Evolutionary conservation across 2,888 invertebrate genomes (phyloP).

Genomic region (Microplitis deprimator): DNA sequence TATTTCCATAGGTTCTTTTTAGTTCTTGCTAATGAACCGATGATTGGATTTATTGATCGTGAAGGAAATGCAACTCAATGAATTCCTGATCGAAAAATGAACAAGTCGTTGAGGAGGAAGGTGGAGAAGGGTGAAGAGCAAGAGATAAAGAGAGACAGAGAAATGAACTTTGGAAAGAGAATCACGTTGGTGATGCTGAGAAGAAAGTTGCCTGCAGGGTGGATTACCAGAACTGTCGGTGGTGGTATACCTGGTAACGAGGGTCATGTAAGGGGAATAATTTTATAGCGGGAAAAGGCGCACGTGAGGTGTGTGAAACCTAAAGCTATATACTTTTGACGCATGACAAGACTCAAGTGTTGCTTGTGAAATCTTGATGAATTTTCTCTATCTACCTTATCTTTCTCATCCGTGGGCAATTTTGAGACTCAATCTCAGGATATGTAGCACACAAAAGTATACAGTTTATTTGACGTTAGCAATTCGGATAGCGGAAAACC

Average conservation of each 20-base stretch:
- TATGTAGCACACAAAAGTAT: slow-evolving; percentile 2
- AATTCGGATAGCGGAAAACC: not conserved
- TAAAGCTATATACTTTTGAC: slow-evolving; percentile 6
- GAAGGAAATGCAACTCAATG: slow-evolving; percentile 1
- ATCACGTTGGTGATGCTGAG: not conserved
- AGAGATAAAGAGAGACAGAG: not conserved
- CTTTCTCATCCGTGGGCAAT: slow-evolving; percentile 12
- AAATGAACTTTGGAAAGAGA: slow-evolving; percentile 17
- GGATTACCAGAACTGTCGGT: slow-evolving; percentile 31
- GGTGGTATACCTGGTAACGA: slow-evolving; percentile 46
- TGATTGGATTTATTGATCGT: slow-evolving; percentile 17
- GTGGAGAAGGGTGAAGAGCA: not conserved
- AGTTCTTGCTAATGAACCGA: not conserved
- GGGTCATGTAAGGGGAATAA: slow-evolving; percentile 50
- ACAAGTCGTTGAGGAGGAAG: slow-evolving; percentile 3
- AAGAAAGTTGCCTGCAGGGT: slow-evolving; percentile 26
- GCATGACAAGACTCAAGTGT: slow-evolving; percentile 23
- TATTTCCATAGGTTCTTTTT: not conserved
- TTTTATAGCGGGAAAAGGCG: slow-evolving; percentile 55
- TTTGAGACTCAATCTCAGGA: slow-evolving; percentile 14
- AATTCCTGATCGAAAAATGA: slow-evolving; percentile 21
- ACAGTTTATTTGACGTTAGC: not conserved
- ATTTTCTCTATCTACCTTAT: slow-evolving; percentile 12
- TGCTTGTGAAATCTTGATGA: slow-evolving; percentile 28
- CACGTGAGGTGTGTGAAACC: slow-evolving; percentile 42